Evolutionary conservation across 1,140 invertebrate species (phyloP).

Genomic region (Drosophila mayri): DNA sequence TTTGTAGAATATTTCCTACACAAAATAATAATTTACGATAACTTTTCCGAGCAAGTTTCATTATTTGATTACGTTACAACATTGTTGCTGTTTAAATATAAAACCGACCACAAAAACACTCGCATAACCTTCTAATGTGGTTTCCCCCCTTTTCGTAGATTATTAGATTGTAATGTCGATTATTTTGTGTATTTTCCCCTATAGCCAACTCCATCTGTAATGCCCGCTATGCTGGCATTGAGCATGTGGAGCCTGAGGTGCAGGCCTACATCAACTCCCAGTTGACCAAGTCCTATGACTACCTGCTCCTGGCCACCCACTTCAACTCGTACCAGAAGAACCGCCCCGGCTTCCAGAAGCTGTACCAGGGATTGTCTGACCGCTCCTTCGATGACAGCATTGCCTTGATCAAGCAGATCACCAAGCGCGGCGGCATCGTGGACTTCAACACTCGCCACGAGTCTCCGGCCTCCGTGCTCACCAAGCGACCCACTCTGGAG

Average conservation of each 20-base stretch:
- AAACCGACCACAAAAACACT: not conserved
- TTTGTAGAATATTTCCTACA: not conserved
- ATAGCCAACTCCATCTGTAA: constrained; percentile 85
- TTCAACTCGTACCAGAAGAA: constrained; percentile 92
- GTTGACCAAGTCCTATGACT: constrained; percentile 90
- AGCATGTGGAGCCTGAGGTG: constrained; percentile 85
- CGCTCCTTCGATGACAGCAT: constrained; percentile 90
- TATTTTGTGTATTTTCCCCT: constrained; percentile 4
- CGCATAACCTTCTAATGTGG: constrained; percentile 5
- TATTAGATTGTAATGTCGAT: constrained; percentile 18
- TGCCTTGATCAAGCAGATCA: constrained; percentile 90
- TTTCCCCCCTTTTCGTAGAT: not conserved
- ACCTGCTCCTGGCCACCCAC: constrained; percentile 90
- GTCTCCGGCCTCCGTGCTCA: constrained; percentile 47
- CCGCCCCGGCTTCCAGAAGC: constrained; percentile 90
- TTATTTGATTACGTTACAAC: not conserved
- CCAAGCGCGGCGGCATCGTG: constrained; percentile 88
- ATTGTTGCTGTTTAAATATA: not conserved
- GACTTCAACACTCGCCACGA: constrained; percentile 61
- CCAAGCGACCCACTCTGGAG: constrained; percentile 67
- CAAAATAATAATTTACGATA: not conserved
- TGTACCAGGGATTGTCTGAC: constrained; percentile 91
- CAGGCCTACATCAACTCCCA: constrained; percentile 88
- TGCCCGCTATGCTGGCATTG: constrained; percentile 88
- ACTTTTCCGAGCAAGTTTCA: not conserved